Base-by-base conservation (phyloP, 2,888 invertebrate genomes). In the Chalcis sispes region DNA sequence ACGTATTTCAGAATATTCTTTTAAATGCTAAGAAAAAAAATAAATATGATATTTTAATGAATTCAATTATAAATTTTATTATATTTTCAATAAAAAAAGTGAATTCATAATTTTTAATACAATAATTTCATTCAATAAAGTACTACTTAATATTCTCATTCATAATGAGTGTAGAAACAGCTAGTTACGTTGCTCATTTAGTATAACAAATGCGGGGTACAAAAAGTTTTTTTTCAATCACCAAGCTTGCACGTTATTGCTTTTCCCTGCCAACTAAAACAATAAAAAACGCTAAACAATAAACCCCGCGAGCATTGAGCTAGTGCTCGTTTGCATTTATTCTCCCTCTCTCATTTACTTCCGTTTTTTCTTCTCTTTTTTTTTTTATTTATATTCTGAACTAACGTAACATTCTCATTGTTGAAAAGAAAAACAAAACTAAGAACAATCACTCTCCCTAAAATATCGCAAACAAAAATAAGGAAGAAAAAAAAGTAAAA, bases 221-320 rank as follows among this genome's bases (percentile, higher is more conserved):
- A 59, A 56, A 58, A 32, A 4, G 20, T 59, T 59, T 50, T 36
- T 20, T 59, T 59, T 20, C 59, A 40, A 20, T 23, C 20, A 59
- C 23, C 59, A 23, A 1, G 15, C n/a, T 2, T 3, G 29, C 18
- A 20, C n/a, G n/a, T 27, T n/a, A 27, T 13, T 18, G n/a, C 56
- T 54, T 27, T 61, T 15, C n/a, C 42, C 42, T 27, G 1, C 25
- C 15, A 25, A 32, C 23, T 32, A 46, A 42, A 67, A 42, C 42
- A 67, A 67, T 42, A 67, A 66, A 65, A 54, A n/a, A 18, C 1
- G 56, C 40, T 23, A 15, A 52, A 65, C 23, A 52, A 65, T 52
- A 65, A 52, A 65, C 20, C 25, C 29, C n/a, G 52, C 29, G 48
- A 13, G 18, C 54, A 15, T 42, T 8, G 7, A 42, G 2, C 4